Conservation (phyloP, 2,888 invertebrate species). For the Salpingus planirostris region DNA sequence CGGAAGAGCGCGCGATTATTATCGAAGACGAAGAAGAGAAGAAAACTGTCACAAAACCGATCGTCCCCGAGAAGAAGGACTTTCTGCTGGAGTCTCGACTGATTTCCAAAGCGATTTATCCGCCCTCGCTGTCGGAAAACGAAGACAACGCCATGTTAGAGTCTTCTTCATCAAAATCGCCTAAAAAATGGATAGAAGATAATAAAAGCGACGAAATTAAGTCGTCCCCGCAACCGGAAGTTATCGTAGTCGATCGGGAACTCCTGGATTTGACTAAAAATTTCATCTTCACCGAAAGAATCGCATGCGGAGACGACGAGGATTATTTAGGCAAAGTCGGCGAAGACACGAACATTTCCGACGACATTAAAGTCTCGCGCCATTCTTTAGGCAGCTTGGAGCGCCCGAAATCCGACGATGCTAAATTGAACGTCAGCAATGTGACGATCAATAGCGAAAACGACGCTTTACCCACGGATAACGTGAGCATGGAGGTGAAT, state of each 20-base stretch:
- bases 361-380: slow-evolving; percentile 55
- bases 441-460: slow-evolving; percentile 25
- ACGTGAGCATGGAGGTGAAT: slow-evolving; percentile 25
- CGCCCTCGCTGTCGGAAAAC: slow-evolving; percentile 5
- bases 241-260: slow-evolving; percentile 14
- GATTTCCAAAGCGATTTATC: slow-evolving; percentile 4
- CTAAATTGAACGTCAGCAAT: slow-evolving; percentile 27
- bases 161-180: background rate
- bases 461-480: slow-evolving; percentile 18
- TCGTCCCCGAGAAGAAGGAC: slow-evolving; percentile 9
- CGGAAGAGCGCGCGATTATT: background rate
- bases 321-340: slow-evolving; percentile 17
- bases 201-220: slow-evolving; percentile 3
- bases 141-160: too few relatives aligned
- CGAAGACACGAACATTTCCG: slow-evolving; percentile 53
- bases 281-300: slow-evolving; percentile 33
- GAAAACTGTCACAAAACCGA: slow-evolving; percentile 6
- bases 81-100: slow-evolving; percentile 6
- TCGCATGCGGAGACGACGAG: slow-evolving; percentile 23
- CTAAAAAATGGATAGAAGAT: background rate
- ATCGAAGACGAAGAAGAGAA: slow-evolving; percentile 2
- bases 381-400: slow-evolving; percentile 55
- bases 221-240: slow-evolving; percentile 19
- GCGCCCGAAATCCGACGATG: slow-evolving; percentile 44
- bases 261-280: slow-evolving; percentile 24